Percentiles rank a stretch among this genome's conserved stretches.
Evolutionary conservation across 2,888 invertebrate genomes (phyloP).

Genomic region (Neuroscelio doddi): DNA sequence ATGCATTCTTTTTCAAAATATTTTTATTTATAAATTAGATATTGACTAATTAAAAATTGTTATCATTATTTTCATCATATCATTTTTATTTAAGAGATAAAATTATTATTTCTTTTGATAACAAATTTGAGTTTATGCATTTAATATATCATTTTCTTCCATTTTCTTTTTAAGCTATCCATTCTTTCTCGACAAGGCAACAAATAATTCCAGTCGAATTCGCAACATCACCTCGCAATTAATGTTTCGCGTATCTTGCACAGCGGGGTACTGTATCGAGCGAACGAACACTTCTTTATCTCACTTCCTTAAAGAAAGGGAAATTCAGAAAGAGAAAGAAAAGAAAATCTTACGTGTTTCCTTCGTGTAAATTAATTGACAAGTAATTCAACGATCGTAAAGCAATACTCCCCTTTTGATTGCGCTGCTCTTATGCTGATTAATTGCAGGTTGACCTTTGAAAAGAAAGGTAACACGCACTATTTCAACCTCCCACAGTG

Average conservation of each 20-base stretch:
- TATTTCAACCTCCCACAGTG: not conserved
- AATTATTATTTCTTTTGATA: no score
- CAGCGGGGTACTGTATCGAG: not conserved
- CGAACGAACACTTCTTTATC: not conserved
- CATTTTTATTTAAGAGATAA: no score
- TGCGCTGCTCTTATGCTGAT: slow-evolving; percentile 6
- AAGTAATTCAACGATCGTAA: slow-evolving; percentile 4
- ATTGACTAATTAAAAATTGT: no score
- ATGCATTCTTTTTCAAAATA: no score
- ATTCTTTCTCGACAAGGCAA: slow-evolving; percentile 2
- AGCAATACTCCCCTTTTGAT: not conserved
- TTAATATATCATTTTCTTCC: no score
- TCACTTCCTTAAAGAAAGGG: slow-evolving; percentile 3
- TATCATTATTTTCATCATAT: no score
- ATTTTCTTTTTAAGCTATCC: no score
- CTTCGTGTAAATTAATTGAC: slow-evolving; percentile 2
- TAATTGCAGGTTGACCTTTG: slow-evolving; percentile 4
- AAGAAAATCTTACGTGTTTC: not conserved
- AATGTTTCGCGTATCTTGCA: slow-evolving; percentile 2
- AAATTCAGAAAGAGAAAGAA: slow-evolving; percentile 7
- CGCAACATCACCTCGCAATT: slow-evolving; percentile 7
- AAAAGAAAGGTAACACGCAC: slow-evolving; percentile 6
- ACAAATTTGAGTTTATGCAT: no score
- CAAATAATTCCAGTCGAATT: slow-evolving; percentile 1
- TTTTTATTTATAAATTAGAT: no score